Evolutionary conservation across 1,140 invertebrate species (phyloP), one percentile per base, ranked within the genome.

Genomic region (Drosophila busckii): DNA sequence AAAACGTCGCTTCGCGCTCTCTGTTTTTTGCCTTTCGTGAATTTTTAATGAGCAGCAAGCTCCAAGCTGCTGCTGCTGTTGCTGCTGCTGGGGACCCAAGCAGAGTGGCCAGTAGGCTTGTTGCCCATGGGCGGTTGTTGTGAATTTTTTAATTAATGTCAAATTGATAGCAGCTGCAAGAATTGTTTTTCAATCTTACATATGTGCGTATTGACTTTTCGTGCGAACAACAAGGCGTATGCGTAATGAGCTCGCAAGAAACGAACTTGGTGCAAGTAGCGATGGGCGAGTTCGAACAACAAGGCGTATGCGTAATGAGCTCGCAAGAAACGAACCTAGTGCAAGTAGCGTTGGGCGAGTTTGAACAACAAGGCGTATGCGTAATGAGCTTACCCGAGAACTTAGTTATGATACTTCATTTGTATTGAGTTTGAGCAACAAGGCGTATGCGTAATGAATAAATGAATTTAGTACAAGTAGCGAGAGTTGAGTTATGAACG

Each of bases 11-110:
- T 40, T 6, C 52, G 37, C n/a, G n/a, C n/a, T n/a, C n/a, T n/a
- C n/a, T n/a, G n/a, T n/a, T n/a, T n/a, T n/a, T n/a, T n/a, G 37
- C 44, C 60, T 73, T 71, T 68, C 35, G 31, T 80, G 63, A 58
- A 78, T 78, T 60, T 65, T 68, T 71, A 71, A 78, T 76, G 65
- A 41, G 25, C 22, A 13, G 38, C 20, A 9, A 7, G 15, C 5
- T 2, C 22, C 20, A 8, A 3, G 12, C 19, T 17, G 8, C 28
- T 17, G 1, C n/a, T 19, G 7, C 15, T n/a, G 6, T 1, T 4
- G 17, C 8, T 6, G 16, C 1, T 29, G 2, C 13, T 37, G 16
- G 6, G n/a, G 8, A 13, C 13, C 4, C 16, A 4, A 17, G 34
- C 7, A 22, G 7, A 20, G 10, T 16, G 13, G 15, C 38, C n/a